phyloP scores from a whole-genome alignment of 2,113 vertebrate species.

The Piaya cayana region DNA sequence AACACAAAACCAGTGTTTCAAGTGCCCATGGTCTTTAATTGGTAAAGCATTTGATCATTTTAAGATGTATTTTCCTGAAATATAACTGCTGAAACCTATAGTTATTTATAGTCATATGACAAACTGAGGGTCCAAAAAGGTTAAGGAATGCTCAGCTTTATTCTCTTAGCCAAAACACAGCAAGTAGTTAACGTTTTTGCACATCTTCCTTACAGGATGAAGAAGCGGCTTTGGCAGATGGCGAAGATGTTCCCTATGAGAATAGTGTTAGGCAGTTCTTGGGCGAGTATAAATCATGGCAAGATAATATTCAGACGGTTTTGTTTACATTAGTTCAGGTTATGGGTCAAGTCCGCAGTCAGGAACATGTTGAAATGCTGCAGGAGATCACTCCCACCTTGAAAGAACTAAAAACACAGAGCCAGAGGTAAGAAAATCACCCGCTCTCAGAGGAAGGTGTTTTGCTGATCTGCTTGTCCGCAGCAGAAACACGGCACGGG shows the following conservation, averaged over 20 bases:
- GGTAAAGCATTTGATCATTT: not conserved
- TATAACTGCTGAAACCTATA: not conserved
- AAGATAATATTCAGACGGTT: conserved; percentile 97
- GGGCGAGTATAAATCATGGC: conserved; percentile 96
- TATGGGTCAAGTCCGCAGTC: conserved; percentile 90
- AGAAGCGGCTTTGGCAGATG: conserved; percentile 92
- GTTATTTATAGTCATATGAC: not conserved
- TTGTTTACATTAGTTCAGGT: conserved; percentile 96
- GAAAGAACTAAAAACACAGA: conserved; percentile 93
- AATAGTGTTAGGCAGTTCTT: conserved; percentile 96
- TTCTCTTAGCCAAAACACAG: not conserved
- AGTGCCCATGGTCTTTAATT: not conserved
- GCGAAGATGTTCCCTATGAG: conserved; percentile 94
- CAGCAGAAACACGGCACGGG: not conserved
- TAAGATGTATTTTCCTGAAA: not conserved
- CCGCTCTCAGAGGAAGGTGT: not conserved
- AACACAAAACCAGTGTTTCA: no score
- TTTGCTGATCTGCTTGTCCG: not conserved
- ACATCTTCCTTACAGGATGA: conserved; percentile 84
- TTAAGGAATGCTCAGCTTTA: not conserved
- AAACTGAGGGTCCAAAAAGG: not conserved
- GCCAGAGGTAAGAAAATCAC: conserved; percentile 84
- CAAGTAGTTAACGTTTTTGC: not conserved
- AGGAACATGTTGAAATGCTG: conserved; percentile 92
- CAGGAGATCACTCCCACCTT: conserved; percentile 94